Base-by-base conservation (phyloP, 2,113 vertebrate genomes). In the Meles meles region DNA sequence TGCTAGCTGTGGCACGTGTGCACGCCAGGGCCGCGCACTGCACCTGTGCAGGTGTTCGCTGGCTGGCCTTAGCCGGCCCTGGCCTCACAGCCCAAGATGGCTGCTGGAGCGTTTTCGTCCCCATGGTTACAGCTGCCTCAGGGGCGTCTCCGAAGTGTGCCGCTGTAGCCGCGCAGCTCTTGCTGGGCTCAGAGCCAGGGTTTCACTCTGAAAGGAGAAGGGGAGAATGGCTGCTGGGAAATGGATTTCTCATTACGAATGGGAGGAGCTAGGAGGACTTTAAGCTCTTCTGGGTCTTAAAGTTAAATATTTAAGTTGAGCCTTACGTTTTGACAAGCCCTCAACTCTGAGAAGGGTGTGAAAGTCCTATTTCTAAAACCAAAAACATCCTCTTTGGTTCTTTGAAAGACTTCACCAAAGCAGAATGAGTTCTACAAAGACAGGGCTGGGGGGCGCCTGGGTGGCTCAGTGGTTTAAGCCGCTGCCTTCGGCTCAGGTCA, bases 21-120 rank as follows among this genome's bases (percentile, higher is more conserved):
- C 27, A 4, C 3, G 2, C 42, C 9, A 27, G 31, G 34, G 20
- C 31, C 13, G 63, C 17, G 63, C 31, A 3, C 8, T 34, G 34
- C 14, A 1, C 14, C 6, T 2, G 31, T 7, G 4, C 10, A 20
- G 71, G 13, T 29, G 0, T 12, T 18, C 20, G 1, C 25, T 47
- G 0, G 0, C 72, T 37, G 8, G 0, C 7, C 93, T 8, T 14
- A 14, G n/a, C 31, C 18, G 31, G 27, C 29, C 44, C 37, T 65
- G 44, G 39, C 77, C 87, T 63, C 29, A 5, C 37, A 52, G 8
- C 59, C n/a, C 39, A n/a, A 7, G 20, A 7, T 17, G 34, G 42
- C 61, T 49, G 8, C 87, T 25, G 63, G 71, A 61, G 20, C 8
- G 0, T 69, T 13, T 17, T 57, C 7, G 3, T 6, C 29, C 61